A percentile compares a stretch with the other conserved stretches of the same genome.
These are phyloP conservation scores for Ophioninae sp. DNA, from an alignment of 2,888 invertebrate species.

Conservation along the genomic window DNA sequence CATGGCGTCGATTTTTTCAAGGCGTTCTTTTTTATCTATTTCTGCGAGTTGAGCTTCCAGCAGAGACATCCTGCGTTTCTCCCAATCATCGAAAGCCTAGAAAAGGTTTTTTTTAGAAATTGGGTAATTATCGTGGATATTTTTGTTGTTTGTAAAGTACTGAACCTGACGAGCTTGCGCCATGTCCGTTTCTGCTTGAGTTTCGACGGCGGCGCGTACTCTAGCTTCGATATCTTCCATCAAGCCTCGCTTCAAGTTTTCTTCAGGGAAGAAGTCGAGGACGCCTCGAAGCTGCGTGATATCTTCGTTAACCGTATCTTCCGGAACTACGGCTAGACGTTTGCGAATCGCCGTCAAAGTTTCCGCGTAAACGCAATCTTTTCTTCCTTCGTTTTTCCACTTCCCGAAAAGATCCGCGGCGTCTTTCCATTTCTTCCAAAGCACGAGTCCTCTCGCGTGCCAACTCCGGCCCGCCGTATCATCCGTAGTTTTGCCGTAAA, in stretches of 20 bases:
- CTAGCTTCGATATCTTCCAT: slow-evolving; percentile 82
- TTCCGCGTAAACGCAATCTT: slow-evolving; percentile 78
- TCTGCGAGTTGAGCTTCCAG: slow-evolving; percentile 84
- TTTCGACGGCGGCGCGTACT: slow-evolving; percentile 83
- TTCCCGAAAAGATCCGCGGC: slow-evolving; percentile 75
- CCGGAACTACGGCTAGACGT: slow-evolving; percentile 73
- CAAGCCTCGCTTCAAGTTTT: slow-evolving; percentile 75
- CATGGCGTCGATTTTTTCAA: slow-evolving; percentile 84
- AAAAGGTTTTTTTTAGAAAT: slow-evolving; percentile 9
- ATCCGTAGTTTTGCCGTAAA: slow-evolving; percentile 83
- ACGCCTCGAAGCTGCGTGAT: slow-evolving; percentile 76
- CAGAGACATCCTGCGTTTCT: slow-evolving; percentile 82
- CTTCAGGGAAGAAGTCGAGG: slow-evolving; percentile 66
- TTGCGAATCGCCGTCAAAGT: slow-evolving; percentile 78
- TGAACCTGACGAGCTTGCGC: slow-evolving; percentile 82
- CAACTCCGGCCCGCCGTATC: slow-evolving; percentile 83
- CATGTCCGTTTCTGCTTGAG: slow-evolving; percentile 84
- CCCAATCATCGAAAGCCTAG: slow-evolving; percentile 84
- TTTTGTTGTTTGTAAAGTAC: no score
- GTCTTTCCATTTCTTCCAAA: slow-evolving; percentile 86
- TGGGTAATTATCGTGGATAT: not conserved
- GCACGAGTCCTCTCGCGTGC: slow-evolving; percentile 85
- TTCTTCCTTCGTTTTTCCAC: slow-evolving; percentile 68
- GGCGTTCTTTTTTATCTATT: slow-evolving; percentile 81
- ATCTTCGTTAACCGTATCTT: slow-evolving; percentile 77